Evolutionary conservation across 2,888 invertebrate species (phyloP).

Genomic region (Chrysolina americana): DNA sequence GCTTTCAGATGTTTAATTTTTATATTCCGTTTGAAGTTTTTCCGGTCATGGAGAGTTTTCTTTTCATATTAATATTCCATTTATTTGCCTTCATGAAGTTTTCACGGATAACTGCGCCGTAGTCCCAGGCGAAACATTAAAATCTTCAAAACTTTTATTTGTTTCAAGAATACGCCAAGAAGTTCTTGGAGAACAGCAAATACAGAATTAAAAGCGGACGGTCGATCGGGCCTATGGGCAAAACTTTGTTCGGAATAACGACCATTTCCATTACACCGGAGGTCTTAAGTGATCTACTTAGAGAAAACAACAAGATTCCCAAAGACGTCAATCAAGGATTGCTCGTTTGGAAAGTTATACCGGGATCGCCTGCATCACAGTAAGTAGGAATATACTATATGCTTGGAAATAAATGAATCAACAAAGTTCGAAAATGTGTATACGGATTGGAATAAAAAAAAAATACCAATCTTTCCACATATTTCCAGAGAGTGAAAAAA

Average conservation of each 20-base stretch:
- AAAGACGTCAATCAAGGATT: constrained; percentile 82
- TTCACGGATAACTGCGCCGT: not conserved
- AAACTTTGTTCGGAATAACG: constrained; percentile 74
- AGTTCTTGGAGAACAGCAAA: constrained; percentile 75
- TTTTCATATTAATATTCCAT: not conserved
- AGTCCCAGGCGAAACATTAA: not conserved
- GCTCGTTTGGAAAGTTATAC: constrained; percentile 88
- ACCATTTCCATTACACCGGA: constrained; percentile 88
- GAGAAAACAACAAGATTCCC: constrained; percentile 78
- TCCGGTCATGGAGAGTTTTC: no score
- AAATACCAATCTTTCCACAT: no score
- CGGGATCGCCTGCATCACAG: constrained; percentile 90
- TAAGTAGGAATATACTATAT: constrained; percentile 66
- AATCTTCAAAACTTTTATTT: not conserved
- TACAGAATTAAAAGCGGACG: constrained; percentile 46
- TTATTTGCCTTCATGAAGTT: not conserved
- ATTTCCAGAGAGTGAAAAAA: no score
- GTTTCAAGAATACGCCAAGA: constrained; percentile 79
- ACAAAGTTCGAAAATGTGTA: no score
- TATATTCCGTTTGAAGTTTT: no score
- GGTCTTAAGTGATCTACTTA: constrained; percentile 80
- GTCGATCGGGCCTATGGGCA: constrained; percentile 79
- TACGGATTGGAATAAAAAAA: no score
- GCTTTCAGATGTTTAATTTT: no score
- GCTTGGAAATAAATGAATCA: no score